phyloP scores from a whole-genome alignment of 1,140 invertebrate species.

The Papilio polytes region DNA sequence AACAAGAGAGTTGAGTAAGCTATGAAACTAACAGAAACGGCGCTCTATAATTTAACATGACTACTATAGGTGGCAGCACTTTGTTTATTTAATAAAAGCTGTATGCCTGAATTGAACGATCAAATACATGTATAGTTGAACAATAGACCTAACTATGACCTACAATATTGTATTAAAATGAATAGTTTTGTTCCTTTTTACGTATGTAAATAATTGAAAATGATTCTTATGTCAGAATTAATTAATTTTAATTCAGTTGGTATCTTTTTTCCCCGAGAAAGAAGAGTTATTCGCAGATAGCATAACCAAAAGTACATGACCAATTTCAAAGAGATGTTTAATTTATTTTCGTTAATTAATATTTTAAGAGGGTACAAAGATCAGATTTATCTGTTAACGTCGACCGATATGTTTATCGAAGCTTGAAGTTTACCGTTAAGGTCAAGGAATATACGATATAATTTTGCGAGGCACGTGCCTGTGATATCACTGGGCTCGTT shows the following conservation, averaged over 20 bases:
- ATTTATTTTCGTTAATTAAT: neutral
- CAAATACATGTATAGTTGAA: neutral
- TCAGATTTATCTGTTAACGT: neutral
- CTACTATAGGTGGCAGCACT: neutral
- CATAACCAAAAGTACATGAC: neutral
- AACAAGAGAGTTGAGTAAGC: neutral
- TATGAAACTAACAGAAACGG: neutral
- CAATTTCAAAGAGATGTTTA: neutral
- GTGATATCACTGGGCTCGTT: neutral
- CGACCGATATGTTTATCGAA: conserved; percentile 13
- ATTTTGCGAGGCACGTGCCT: conserved; percentile 13
- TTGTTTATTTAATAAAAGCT: neutral
- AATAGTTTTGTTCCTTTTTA: no score
- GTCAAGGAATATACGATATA: conserved; percentile 13
- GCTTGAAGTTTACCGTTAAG: conserved; percentile 15
- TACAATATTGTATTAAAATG: neutral
- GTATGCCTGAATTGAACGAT: neutral
- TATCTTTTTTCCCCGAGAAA: no score
- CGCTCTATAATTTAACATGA: conserved; percentile 2
- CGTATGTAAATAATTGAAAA: no score
- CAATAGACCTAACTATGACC: neutral
- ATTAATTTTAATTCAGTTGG: no score
- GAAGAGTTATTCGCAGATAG: no score
- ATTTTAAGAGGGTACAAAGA: neutral
- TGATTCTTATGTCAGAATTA: no score